Evolutionary conservation across 2,797 vertebrate species (phyloP).

Genomic region (Sandelia bainsii): DNA sequence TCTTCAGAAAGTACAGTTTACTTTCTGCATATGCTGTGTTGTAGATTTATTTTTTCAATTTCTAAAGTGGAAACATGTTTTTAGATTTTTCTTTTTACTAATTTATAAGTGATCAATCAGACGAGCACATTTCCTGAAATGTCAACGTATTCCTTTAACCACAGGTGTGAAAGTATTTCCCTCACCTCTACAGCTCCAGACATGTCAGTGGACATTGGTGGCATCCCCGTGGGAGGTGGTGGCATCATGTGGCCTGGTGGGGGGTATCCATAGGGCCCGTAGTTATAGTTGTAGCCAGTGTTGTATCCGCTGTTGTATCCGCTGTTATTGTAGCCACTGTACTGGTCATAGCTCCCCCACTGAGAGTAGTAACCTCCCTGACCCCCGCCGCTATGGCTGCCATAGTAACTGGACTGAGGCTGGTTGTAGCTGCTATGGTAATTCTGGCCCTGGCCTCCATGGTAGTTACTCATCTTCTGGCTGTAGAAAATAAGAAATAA

Average conservation of each 20-base stretch:
- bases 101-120: neutral
- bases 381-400: conserved; percentile 51
- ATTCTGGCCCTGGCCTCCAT: conserved; percentile 81
- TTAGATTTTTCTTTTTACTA: too few species aligned
- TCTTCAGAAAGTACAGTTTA: too few species aligned
- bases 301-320: conserved; percentile 76
- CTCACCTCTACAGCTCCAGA: conserved; percentile 85
- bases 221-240: conserved; percentile 83
- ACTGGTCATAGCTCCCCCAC: conserved; percentile 91
- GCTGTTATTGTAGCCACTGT: conserved; percentile 80
- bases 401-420: conserved; percentile 78
- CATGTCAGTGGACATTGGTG: conserved; percentile 81
- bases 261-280: conserved; percentile 85
- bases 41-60: too few species aligned
- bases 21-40: too few species aligned
- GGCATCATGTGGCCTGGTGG: conserved; percentile 86
- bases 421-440: conserved; percentile 85
- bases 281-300: conserved; percentile 84
- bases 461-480: conserved; percentile 87
- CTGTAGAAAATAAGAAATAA: conserved; percentile 62
- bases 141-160: too few species aligned
- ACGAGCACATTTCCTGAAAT: neutral
- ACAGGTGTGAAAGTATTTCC: neutral
- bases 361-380: conserved; percentile 84
- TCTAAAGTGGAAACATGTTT: too few species aligned